Conservation (phyloP, 2,797 vertebrate species). For the Phataginus tricuspis region DNA sequence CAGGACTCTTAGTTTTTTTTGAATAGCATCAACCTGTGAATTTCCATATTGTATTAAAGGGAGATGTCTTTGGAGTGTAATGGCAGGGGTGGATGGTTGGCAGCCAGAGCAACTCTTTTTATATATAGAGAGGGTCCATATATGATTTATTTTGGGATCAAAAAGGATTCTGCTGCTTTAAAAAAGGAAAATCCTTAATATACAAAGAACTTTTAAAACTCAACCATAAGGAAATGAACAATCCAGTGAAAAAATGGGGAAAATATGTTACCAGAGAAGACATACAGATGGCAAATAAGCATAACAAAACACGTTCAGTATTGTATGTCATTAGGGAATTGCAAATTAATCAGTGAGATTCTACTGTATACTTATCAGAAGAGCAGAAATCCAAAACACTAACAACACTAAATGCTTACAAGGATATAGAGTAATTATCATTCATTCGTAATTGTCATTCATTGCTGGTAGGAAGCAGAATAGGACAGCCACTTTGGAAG, state of each 20-base stretch:
- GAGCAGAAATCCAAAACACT: not conserved
- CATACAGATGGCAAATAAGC: not conserved
- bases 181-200: not conserved
- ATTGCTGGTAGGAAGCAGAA: not conserved
- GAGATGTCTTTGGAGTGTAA: not conserved
- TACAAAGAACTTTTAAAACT: constrained; percentile 18
- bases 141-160: not conserved
- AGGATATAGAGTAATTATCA: not conserved
- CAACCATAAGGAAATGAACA: not conserved
- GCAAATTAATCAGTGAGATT: not conserved
- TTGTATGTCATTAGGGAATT: not conserved
- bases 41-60: not conserved
- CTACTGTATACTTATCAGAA: not conserved
- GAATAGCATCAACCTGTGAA: not conserved
- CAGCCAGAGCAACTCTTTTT: not conserved
- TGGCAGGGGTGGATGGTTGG: not conserved
- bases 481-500: not conserved
- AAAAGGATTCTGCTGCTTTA: not conserved
- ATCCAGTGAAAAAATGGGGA: not conserved
- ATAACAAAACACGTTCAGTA: not conserved
- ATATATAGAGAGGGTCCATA: not conserved
- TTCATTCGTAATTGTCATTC: not conserved
- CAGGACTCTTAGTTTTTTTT: not conserved
- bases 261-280: not conserved
- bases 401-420: not conserved